Evolutionary conservation across 1,140 invertebrate genomes (phyloP), one percentile per base, ranked within the genome.

Genomic region (Orius laevigatus): DNA sequence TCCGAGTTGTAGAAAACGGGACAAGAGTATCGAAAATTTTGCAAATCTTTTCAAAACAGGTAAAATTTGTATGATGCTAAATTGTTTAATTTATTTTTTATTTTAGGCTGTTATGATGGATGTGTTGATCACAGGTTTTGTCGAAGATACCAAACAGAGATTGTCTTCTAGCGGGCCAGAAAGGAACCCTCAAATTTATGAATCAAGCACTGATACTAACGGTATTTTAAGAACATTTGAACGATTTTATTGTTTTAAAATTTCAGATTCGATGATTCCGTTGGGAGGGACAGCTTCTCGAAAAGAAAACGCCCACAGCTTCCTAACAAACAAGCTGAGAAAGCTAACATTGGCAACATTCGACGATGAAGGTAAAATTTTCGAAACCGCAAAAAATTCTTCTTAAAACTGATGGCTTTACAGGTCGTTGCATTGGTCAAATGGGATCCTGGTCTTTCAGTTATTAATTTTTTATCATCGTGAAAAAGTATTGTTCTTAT

Each of bases 21-120:
- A 68, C 81, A 43, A 69, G 81, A 54, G 83, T 88, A 32, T 89
- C 82, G 38, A 91, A 91, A 65, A 81, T 89, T 59, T 65, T 85
- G 40, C 76, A 93, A 72, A 76, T 91, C 39, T 91, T 91, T 65
- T 89, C 87, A 0, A 79, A 78, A 66, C 84, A 90, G 66, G 74
- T 74, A 58, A 52, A 55, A 42, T 38, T 32, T 19, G 18, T 51
- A 16, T 34, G 14, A 42, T 11, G 20, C 2, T 47, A 5, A 12
- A 5, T 40, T 15, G 18, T 42, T 42, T 42, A 19, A 42, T 50
- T 6, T 35, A 19, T 35, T 5, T 32, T 54, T 53, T 50, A 31
- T 48, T 56, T 59, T 4, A 72, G 72, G 85, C 87, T 38, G 75
- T 81, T 50, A 81, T 93, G 73, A 91, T 94, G 79, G 87, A 94